A percentile compares a stretch with the other conserved stretches of the same genome.
Evolutionary conservation across 2,888 invertebrate species (phyloP).

Genomic region (Aethes cnicana): DNA sequence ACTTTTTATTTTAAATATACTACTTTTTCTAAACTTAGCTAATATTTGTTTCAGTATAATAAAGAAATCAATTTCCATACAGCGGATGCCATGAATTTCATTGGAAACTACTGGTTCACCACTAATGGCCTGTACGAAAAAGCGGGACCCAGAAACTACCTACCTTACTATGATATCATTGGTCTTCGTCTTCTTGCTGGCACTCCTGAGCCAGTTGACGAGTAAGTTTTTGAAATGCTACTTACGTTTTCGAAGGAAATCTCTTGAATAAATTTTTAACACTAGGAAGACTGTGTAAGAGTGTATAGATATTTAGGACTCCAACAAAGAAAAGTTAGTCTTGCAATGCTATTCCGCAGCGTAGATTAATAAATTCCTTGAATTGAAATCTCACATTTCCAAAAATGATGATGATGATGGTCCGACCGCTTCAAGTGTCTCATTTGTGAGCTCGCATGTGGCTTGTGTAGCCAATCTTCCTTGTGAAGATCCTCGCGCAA

Average conservation of each 20-base stretch:
- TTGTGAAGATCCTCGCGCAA: too few species aligned
- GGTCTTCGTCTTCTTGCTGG: constrained; percentile 71
- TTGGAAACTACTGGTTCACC: constrained; percentile 82
- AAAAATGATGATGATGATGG: too few species aligned
- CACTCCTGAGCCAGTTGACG: constrained; percentile 46
- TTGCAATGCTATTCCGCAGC: too few species aligned
- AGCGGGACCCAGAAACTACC: constrained; percentile 51
- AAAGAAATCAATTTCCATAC: constrained; percentile 58
- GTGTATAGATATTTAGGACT: too few species aligned
- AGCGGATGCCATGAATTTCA: constrained; percentile 75
- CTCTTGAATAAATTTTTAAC: too few species aligned
- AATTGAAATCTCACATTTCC: background rate
- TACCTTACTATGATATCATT: constrained; percentile 82
- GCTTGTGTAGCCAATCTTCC: too few species aligned
- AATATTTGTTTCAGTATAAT: constrained; percentile 56
- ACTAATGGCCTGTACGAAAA: constrained; percentile 74
- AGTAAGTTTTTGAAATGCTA: constrained; percentile 44
- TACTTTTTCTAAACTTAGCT: too few species aligned
- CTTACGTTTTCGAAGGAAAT: background rate
- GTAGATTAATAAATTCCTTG: too few species aligned
- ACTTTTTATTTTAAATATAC: background rate
- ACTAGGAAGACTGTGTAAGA: too few species aligned
- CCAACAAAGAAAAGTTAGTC: too few species aligned
- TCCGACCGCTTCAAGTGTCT: too few species aligned
- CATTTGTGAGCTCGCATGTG: too few species aligned